Evolutionary conservation across 2,113 vertebrate species (phyloP).

Genomic region (Ailurus styani): DNA sequence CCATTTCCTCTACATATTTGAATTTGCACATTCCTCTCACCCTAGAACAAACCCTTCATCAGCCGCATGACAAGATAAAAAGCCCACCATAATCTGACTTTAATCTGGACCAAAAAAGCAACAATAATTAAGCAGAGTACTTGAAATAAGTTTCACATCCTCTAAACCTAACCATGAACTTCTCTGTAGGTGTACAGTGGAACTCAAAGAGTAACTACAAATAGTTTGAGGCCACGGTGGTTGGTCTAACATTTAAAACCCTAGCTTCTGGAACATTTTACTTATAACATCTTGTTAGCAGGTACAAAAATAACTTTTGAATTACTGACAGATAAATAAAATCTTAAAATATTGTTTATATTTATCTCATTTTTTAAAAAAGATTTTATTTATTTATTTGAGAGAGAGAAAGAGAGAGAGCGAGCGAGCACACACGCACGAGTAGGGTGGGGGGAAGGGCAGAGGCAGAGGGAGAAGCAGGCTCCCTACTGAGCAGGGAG

Average conservation of each 20-base stretch:
- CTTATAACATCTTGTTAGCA: background rate
- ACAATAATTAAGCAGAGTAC: background rate
- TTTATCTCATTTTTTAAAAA: background rate
- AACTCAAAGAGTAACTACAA: background rate
- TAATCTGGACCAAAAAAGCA: background rate
- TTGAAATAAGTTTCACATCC: background rate
- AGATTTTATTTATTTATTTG: background rate
- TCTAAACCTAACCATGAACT: background rate
- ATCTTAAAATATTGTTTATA: background rate
- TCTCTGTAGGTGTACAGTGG: background rate
- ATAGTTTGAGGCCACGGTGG: background rate
- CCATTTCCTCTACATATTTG: background rate
- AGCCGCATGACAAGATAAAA: background rate
- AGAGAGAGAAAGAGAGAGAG: background rate
- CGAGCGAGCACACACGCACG: background rate
- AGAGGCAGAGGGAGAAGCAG: background rate
- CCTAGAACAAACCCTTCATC: background rate
- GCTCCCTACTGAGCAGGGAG: background rate
- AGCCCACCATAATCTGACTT: background rate
- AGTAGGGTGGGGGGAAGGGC: too few relatives aligned
- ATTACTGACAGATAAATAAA: background rate
- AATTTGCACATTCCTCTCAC: background rate
- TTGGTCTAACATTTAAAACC: background rate
- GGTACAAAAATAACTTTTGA: background rate
- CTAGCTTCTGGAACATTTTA: background rate